Evolutionary conservation across 2,113 vertebrate genomes (phyloP), one percentile per base, ranked within the genome.

Genomic region (Colius striatus): DNA sequence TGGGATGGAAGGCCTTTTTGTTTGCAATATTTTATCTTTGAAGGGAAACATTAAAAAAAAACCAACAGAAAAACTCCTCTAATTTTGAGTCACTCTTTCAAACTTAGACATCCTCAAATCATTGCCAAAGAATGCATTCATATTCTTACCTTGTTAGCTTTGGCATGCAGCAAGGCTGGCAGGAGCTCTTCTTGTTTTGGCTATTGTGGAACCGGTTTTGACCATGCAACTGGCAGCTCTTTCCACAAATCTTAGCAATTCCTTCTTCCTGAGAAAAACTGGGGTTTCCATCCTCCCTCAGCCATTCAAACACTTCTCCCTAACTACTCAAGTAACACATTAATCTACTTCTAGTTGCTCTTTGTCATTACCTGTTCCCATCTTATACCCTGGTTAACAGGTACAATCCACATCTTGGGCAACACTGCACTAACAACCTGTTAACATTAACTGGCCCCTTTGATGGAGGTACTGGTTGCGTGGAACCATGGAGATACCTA

Each of bases 121-220:
- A 75, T 53, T 92, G 66, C 81, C 81, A 92, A 91, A 48, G 82
- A 96, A 96, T 94, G 81, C n/a, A 84, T 91, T 89, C n/a, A 38
- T 82, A 57, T 47, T 87, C 81, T 87, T 65, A 91, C 78, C 36
- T 87, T 5, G 3, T 83, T 72, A 81, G 50, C 66, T 88, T 73
- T 55, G 78, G 90, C 78, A 94, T 1, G 7, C 6, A 9, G 55
- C 0, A 0, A 67, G 58, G 77, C 61, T 72, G 32, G 53, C 61
- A 74, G 81, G 61, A 71, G 38, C 38, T 79, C 47, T 29, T 71
- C 45, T 87, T 43, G 2, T 1, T 67, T 65, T 81, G 89, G 23
- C 78, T 87, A 53, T 36, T 0, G 0, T 50, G 71, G 54, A 95
- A 89, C 62, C 2, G 11, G 66, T 85, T 95, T 94, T 60, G 47